Base-by-base conservation (phyloP, 2,797 vertebrate genomes). In the Brachymystax lenok region DNA sequence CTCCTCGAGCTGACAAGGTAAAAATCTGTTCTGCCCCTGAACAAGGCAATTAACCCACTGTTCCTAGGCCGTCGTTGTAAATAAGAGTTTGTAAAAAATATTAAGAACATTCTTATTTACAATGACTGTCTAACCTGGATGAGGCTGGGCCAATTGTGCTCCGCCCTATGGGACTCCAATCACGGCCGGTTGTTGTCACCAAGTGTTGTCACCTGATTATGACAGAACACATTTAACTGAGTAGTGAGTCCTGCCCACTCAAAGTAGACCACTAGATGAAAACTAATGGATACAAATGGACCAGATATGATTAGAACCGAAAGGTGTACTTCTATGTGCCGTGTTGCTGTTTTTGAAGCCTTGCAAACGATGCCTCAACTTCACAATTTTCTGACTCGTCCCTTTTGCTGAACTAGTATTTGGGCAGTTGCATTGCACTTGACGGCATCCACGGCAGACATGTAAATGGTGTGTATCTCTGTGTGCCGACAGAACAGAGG, bases 401-500 rank as follows among this genome's bases (percentile, higher is more conserved):
- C n/a, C n/a, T 16, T 6, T 24, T n/a, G 19, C 56, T 13, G 27
- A 12, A 71, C 61, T 61, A 5, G 13, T 56, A 24, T 4, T 61
- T 51, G 35, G 6, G 67, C 40, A 80, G 61, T 69, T 64, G 27
- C 67, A 77, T 56, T 27, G 21, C 74, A 50, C 76, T 50, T 35
- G 50, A 28, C 30, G 51, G 24, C 16, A 28, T 69, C n/a, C 27
- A 59, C 17, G 54, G 56, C 14, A 40, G 79, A 79, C 19, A 40
- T 24, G 77, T 24, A 64, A 27, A 56, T n/a, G 75, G 35, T 0
- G 0, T 71, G 5, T 28, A 24, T 75, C 80, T 79, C 24, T 75
- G 35, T 80, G 74, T 82, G 69, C 46, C 74, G 75, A 82, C 88
- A 96, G 95, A 85, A 85, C 89, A 0, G 94, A 95, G 72, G 95